Evolutionary conservation across 2,113 vertebrate species (phyloP).

Genomic region (Clinocottus analis): DNA sequence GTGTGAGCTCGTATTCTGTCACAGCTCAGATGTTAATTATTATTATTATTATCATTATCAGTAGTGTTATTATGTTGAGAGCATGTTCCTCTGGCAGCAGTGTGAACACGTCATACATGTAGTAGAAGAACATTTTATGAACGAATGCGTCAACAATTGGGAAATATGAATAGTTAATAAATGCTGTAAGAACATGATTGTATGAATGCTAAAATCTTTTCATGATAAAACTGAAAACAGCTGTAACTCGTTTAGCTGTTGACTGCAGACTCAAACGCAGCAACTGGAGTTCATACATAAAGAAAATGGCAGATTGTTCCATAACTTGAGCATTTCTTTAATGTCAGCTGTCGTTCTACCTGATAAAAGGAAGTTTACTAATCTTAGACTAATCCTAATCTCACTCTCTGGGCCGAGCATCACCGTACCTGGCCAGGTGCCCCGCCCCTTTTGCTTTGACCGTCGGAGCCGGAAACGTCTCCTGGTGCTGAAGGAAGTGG

Average conservation of each 20-base stretch:
- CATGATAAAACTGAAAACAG: not conserved
- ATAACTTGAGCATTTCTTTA: not conserved
- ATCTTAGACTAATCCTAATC: too few relatives aligned
- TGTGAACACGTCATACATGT: not conserved
- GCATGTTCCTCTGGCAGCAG: not conserved
- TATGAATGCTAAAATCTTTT: not conserved
- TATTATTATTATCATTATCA: too few relatives aligned
- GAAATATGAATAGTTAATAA: not conserved
- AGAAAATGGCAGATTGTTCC: not conserved
- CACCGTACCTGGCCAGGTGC: too few relatives aligned
- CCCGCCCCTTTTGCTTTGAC: slow-evolving; percentile 28
- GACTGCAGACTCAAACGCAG: not conserved
- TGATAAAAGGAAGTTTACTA: not conserved
- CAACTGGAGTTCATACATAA: not conserved
- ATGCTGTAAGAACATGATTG: not conserved
- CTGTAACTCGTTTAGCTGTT: not conserved
- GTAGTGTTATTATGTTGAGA: too few relatives aligned
- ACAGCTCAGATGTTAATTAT: too few relatives aligned
- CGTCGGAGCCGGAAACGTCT: slow-evolving; percentile 44
- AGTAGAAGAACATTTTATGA: not conserved
- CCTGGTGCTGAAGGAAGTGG: slow-evolving; percentile 43
- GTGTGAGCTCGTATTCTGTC: not conserved
- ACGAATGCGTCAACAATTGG: not conserved
- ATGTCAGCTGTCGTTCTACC: not conserved
- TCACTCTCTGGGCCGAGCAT: too few relatives aligned